Base-by-base conservation (phyloP, 1,140 invertebrate species). In the Lethrus apterus region DNA sequence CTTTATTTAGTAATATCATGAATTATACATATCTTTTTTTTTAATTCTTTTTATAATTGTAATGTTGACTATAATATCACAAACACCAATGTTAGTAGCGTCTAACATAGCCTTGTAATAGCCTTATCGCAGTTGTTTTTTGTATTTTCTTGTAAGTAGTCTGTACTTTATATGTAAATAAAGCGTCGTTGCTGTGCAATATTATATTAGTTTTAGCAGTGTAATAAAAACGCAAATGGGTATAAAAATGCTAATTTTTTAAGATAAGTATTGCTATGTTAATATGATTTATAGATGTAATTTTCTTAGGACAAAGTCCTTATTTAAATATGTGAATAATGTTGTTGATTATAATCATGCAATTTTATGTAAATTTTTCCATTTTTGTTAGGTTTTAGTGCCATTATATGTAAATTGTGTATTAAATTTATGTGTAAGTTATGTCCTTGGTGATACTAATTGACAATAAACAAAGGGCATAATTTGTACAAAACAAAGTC, bases 21-120 rank as follows among this genome's bases (percentile, higher is more conserved):
- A 14, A 30, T 13, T 29, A 13, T 7, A 7, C 34, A 23, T 19
- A 18, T 14, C 20, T 33, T 14, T 34, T 44, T 26, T 3, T 29
- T 11, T 11, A 42, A 10, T 26, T 42, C 15, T 32, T n/a, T 21
- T 26, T 7, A 7, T 26, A 30, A 42, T 47, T 31, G 44, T 11
- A 31, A 33, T 19, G 18, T 10, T 19, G 33, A 47, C 26, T 23
- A 40, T 30, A 40, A 43, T 32, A 34, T 34, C 20, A 35, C 26
- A 41, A 30, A 48, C 46, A 48, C 46, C 46, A 48, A 48, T 53
- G 51, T 53, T 53, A 53, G 51, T 40, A 32, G 14, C 41, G 36
- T 40, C 50, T 53, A 53, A 53, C 51, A 53, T 53, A 50, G 52
- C 48, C 48, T 54, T 50, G 46, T 50, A 42, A 30, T 44, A 51